A percentile compares a stretch with the other conserved stretches of the same genome.
These are phyloP conservation scores for Heptranchias perlo DNA, from an alignment of 2,113 vertebrate genomes.

Conservation along the genomic window DNA sequence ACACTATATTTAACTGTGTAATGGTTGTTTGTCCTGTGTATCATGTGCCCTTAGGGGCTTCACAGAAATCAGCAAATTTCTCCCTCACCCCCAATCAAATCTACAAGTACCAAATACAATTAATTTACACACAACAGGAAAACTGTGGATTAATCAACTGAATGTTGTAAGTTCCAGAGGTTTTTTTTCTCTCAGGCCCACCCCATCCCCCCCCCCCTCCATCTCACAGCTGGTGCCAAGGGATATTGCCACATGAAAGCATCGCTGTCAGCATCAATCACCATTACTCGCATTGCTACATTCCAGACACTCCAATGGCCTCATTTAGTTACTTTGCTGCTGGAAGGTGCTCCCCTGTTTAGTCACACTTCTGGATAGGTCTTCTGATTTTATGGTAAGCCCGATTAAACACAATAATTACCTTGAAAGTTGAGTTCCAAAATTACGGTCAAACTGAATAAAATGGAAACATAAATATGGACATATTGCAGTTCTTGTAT, in stretches of 20 bases:
- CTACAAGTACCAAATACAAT: slow-evolving; percentile 45
- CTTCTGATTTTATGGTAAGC: neutral
- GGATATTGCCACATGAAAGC: slow-evolving; percentile 59
- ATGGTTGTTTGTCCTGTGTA: slow-evolving; percentile 50
- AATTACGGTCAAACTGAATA: neutral
- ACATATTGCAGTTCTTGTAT: neutral
- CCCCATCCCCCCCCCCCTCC: neutral
- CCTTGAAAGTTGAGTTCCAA: neutral
- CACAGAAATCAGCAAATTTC: slow-evolving; percentile 49
- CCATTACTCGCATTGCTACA: slow-evolving; percentile 47
- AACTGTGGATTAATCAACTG: slow-evolving; percentile 56
- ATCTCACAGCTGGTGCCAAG: slow-evolving; percentile 51
- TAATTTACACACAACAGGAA: slow-evolving; percentile 52
- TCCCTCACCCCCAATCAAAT: slow-evolving; percentile 45
- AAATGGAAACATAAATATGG: neutral
- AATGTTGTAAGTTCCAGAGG: slow-evolving; percentile 58
- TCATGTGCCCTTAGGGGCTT: slow-evolving; percentile 47
- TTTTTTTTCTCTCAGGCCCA: slow-evolving; percentile 45
- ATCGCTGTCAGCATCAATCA: slow-evolving; percentile 52
- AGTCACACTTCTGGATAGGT: neutral
- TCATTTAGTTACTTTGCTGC: slow-evolving; percentile 45
- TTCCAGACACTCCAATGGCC: slow-evolving; percentile 53
- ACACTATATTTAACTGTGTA: slow-evolving; percentile 37
- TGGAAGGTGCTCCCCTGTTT: neutral
- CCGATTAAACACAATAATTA: neutral